A percentile compares a stretch with the other conserved stretches of the same genome.
phyloP scores from a whole-genome alignment of 2,797 vertebrate genomes.

The Paedocypris micromegethes region DNA sequence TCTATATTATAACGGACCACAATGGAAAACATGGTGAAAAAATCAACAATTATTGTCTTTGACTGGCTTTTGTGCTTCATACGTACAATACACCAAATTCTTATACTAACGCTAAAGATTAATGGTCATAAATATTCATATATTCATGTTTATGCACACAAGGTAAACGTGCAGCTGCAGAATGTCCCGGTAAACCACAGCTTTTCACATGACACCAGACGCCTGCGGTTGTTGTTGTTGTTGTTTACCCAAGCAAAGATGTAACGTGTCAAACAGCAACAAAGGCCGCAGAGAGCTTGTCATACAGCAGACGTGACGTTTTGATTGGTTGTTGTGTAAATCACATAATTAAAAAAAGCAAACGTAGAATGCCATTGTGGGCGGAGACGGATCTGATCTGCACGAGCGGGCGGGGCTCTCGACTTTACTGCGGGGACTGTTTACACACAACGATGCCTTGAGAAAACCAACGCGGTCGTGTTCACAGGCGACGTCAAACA shows the following conservation, averaged over 20 bases:
- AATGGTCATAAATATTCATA: too few relatives aligned
- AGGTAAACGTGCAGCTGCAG: too few relatives aligned
- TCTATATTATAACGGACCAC: too few relatives aligned
- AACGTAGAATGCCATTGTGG: constrained; percentile 54
- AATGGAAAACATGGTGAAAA: too few relatives aligned
- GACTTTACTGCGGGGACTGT: constrained; percentile 29
- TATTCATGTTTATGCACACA: too few relatives aligned
- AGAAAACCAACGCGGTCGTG: constrained; percentile 50
- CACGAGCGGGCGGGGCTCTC: constrained; percentile 21
- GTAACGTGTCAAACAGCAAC: constrained; percentile 64
- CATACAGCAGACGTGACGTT: constrained; percentile 66
- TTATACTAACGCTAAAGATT: too few relatives aligned
- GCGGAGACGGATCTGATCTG: not conserved
- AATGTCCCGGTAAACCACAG: not conserved
- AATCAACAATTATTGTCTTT: too few relatives aligned
- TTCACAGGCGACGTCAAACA: constrained; percentile 82
- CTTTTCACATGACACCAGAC: constrained; percentile 58
- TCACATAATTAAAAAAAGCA: constrained; percentile 68
- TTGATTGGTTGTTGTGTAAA: constrained; percentile 76
- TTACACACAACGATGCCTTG: constrained; percentile 24
- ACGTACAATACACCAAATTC: too few relatives aligned
- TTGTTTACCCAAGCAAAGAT: constrained; percentile 68
- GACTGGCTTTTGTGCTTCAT: too few relatives aligned
- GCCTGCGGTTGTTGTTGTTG: constrained; percentile 74
- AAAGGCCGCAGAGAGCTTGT: constrained; percentile 67